Percentiles rank a stretch among this genome's conserved stretches.
phyloP scores from a whole-genome alignment of 1,140 invertebrate genomes.

The Achatina immaculata region DNA sequence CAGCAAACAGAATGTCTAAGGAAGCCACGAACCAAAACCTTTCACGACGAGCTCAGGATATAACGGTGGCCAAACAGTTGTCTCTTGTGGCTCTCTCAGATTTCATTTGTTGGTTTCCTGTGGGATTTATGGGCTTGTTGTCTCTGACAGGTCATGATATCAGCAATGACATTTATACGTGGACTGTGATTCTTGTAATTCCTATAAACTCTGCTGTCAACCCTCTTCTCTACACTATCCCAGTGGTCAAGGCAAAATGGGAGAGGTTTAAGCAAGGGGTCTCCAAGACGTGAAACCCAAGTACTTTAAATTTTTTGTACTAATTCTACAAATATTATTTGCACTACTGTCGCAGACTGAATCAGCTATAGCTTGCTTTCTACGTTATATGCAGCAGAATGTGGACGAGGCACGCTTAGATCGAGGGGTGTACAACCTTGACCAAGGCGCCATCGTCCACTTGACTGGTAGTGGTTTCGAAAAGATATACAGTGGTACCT shows the following conservation, averaged over 20 bases:
- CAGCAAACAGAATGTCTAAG: not conserved
- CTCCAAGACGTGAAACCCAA: too few species aligned
- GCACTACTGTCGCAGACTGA: too few species aligned
- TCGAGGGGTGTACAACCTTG: too few species aligned
- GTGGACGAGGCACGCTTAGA: too few species aligned
- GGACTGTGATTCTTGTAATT: constrained; percentile 44
- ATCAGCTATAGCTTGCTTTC: too few species aligned
- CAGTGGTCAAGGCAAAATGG: constrained; percentile 8
- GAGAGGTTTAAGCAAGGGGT: not conserved
- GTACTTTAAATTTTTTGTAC: too few species aligned
- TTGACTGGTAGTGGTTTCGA: too few species aligned
- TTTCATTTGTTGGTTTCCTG: constrained; percentile 53
- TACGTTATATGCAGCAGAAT: too few species aligned
- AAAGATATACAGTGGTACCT: too few species aligned
- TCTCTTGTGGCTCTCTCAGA: constrained; percentile 48
- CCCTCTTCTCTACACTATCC: constrained; percentile 47
- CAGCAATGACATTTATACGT: constrained; percentile 42
- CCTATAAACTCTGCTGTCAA: constrained; percentile 51
- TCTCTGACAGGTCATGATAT: constrained; percentile 34
- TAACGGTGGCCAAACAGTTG: constrained; percentile 47
- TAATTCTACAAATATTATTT: too few species aligned
- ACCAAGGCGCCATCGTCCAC: too few species aligned
- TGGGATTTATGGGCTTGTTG: constrained; percentile 51
- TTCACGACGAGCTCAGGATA: constrained; percentile 45
- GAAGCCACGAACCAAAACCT: constrained; percentile 38